Conservation (phyloP, 2,888 invertebrate species). For the Campopleginae sp. region DNA sequence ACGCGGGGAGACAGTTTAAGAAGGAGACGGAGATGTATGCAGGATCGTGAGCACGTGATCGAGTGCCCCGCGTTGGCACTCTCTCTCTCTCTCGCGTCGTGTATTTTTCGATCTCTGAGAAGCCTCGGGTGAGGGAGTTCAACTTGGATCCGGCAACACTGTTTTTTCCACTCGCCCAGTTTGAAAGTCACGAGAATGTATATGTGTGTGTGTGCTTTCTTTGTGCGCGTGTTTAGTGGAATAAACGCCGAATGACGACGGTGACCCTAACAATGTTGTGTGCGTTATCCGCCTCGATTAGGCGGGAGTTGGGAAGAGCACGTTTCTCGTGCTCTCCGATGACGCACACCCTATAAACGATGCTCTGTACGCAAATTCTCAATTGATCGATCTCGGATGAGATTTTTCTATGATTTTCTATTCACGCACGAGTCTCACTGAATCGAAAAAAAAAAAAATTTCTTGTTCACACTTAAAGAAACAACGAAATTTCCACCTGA, state of each 20-base stretch:
- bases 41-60: slow-evolving; percentile 39
- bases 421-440: neutral
- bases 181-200: slow-evolving; percentile 61
- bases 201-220: neutral
- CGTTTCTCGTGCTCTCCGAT: slow-evolving; percentile 58
- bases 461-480: neutral
- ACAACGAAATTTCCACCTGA: neutral
- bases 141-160: slow-evolving; percentile 65
- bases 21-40: slow-evolving; percentile 16
- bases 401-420: slow-evolving; percentile 5
- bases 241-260: neutral
- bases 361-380: slow-evolving; percentile 3
- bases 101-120: slow-evolving; percentile 1
- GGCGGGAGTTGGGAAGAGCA: slow-evolving; percentile 67
- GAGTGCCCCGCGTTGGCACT: slow-evolving; percentile 3
- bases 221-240: slow-evolving; percentile 2
- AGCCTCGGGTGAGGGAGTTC: slow-evolving; percentile 33
- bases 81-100: slow-evolving; percentile 1
- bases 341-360: slow-evolving; percentile 33
- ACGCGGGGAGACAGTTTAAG: slow-evolving; percentile 14
- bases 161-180: slow-evolving; percentile 62
- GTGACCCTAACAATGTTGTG: slow-evolving; percentile 39
- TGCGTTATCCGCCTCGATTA: slow-evolving; percentile 50
- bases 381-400: neutral
- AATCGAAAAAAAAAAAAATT: neutral